A percentile compares a stretch with the other conserved stretches of the same genome.
phyloP scores from a whole-genome alignment of 2,113 vertebrate genomes.

The Rhagologus leucostigma region DNA sequence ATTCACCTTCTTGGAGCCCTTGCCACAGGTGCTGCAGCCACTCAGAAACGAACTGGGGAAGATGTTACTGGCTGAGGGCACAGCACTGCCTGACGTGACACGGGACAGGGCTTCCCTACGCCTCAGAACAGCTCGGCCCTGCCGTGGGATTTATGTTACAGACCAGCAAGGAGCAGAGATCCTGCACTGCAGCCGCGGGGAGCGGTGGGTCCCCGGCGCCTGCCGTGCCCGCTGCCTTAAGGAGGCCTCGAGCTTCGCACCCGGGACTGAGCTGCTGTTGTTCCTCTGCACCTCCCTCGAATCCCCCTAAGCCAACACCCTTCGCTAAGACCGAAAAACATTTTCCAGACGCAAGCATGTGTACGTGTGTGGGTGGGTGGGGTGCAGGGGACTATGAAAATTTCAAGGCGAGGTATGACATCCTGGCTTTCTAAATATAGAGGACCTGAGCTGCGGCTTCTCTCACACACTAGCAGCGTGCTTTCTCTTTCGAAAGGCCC shows the following conservation, averaged over 20 bases:
- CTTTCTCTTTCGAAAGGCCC: background rate
- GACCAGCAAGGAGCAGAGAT: background rate
- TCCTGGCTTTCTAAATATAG: slow-evolving; percentile 47
- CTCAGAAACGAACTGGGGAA: background rate
- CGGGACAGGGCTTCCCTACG: accelerated
- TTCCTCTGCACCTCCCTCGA: slow-evolving; percentile 24
- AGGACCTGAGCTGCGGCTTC: background rate
- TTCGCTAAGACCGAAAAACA: slow-evolving; percentile 6
- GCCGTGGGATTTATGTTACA: background rate
- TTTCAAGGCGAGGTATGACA: slow-evolving; percentile 26
- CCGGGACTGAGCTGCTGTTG: background rate
- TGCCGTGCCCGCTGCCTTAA: background rate
- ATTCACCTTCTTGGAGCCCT: background rate
- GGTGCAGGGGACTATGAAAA: slow-evolving; percentile 9
- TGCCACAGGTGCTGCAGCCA: background rate
- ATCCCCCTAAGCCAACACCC: slow-evolving; percentile 11
- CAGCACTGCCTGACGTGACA: background rate
- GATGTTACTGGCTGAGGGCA: accelerated
- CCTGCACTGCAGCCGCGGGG: accelerated
- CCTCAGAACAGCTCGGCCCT: background rate
- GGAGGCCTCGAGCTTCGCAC: background rate
- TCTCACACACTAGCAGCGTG: background rate
- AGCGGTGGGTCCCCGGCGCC: accelerated
- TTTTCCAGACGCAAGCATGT: slow-evolving; percentile 22
- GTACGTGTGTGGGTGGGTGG: slow-evolving; percentile 29